Evolutionary conservation across 2,888 invertebrate genomes (phyloP).

Genomic region (Dascillus cervinus): DNA sequence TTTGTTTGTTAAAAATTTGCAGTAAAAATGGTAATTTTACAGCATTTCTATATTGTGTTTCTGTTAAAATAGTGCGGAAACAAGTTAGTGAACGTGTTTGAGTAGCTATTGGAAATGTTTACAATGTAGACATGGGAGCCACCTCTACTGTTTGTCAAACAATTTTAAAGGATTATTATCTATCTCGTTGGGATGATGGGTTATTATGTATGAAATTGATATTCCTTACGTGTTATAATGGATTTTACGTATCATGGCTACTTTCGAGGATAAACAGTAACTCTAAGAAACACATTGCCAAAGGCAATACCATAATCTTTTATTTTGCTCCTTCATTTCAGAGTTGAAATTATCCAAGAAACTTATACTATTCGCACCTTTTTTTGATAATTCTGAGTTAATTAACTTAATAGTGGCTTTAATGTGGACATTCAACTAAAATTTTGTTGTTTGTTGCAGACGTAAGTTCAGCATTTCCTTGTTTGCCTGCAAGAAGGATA

Average conservation of each 20-base stretch:
- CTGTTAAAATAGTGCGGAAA: conserved; percentile 30
- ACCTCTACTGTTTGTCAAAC: conserved; percentile 43
- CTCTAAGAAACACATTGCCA: conserved; percentile 26
- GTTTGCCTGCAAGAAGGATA: conserved; percentile 35
- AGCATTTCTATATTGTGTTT: conserved; percentile 28
- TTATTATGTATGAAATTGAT: neutral
- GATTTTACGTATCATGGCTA: neutral
- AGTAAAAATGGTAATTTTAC: conserved; percentile 44
- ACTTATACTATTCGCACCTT: neutral
- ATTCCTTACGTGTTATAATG: neutral
- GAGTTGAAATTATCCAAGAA: neutral
- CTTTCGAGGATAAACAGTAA: neutral
- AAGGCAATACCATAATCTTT: conserved; percentile 28
- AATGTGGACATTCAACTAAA: neutral
- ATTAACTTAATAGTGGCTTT: neutral
- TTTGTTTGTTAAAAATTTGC: conserved; percentile 40
- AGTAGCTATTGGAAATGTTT: conserved; percentile 41
- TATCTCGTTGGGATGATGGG: conserved; percentile 4
- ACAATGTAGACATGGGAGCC: conserved; percentile 46
- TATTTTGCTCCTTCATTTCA: conserved; percentile 11
- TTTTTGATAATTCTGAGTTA: neutral
- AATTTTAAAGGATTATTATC: conserved; percentile 12
- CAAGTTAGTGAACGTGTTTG: conserved; percentile 35
- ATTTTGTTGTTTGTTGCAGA: conserved; percentile 33
- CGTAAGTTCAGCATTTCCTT: conserved; percentile 36